phyloP scores from a whole-genome alignment of 2,113 vertebrate species.

The Corythaeola cristata region DNA sequence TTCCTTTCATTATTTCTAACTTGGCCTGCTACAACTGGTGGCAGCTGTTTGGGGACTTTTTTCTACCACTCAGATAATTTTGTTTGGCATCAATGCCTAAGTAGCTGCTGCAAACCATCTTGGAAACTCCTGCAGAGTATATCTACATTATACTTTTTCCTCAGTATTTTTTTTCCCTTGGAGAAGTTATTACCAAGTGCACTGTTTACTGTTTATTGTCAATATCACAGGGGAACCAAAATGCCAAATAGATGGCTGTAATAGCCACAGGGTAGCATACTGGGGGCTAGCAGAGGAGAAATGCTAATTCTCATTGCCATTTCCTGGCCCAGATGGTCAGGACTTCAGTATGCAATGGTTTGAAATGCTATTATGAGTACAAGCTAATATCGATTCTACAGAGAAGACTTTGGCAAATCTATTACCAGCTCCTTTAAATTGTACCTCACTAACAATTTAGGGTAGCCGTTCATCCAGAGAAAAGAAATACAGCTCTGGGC shows the following conservation, averaged over 20 bases:
- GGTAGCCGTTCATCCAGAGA: slow-evolving; percentile 1
- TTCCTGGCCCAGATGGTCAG: slow-evolving; percentile 64
- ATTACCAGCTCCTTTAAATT: slow-evolving; percentile 27
- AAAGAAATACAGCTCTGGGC: slow-evolving; percentile 27
- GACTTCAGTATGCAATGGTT: not conserved
- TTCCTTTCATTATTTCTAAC: slow-evolving; percentile 41
- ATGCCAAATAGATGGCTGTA: slow-evolving; percentile 42
- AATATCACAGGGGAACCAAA: slow-evolving; percentile 22
- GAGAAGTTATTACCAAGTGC: slow-evolving; percentile 54
- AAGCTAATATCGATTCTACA: slow-evolving; percentile 50
- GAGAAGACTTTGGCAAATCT: slow-evolving; percentile 44
- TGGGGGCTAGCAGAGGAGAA: slow-evolving; percentile 37
- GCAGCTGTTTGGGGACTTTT: slow-evolving; percentile 62
- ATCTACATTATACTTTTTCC: slow-evolving; percentile 30
- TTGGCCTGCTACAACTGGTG: slow-evolving; percentile 56
- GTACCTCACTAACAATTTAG: slow-evolving; percentile 28
- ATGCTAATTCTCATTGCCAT: slow-evolving; percentile 37
- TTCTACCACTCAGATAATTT: slow-evolving; percentile 60
- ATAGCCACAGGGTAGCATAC: slow-evolving; percentile 44
- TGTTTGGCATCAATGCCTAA: slow-evolving; percentile 45
- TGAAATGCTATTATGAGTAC: slow-evolving; percentile 52
- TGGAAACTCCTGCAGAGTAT: slow-evolving; percentile 49
- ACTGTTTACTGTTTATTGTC: slow-evolving; percentile 26
- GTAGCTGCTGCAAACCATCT: slow-evolving; percentile 51
- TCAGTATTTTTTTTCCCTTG: slow-evolving; percentile 10